phyloP scores from a whole-genome alignment of 2,888 invertebrate genomes.

The Matsumyia berberina region DNA sequence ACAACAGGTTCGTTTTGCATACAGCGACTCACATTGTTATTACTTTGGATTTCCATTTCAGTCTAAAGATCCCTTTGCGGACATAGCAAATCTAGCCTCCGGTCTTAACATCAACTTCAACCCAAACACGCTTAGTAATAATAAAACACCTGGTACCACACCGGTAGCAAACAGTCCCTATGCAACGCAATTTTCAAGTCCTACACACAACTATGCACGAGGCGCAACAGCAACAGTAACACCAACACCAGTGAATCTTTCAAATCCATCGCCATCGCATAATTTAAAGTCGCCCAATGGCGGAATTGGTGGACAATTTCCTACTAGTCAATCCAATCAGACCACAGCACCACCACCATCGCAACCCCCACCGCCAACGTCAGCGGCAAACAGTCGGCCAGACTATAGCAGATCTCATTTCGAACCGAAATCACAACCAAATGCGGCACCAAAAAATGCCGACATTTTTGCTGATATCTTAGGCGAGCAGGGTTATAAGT shows the following conservation, averaged over 20 bases:
- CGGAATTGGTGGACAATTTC: conserved; percentile 60
- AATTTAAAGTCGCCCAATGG: conserved; percentile 78
- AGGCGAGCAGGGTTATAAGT: conserved; percentile 95
- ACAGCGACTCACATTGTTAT: no score
- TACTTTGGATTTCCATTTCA: no score
- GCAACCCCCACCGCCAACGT: conserved; percentile 21
- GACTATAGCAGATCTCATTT: conserved; percentile 90
- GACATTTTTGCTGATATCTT: conserved; percentile 96
- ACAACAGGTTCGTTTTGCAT: conserved; percentile 83
- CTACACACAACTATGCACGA: conserved; percentile 81
- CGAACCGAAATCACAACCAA: conserved; percentile 84
- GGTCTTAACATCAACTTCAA: conserved; percentile 83
- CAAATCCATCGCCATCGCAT: conserved; percentile 81
- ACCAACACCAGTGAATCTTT: conserved; percentile 59
- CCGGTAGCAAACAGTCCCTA: conserved; percentile 82
- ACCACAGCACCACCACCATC: conserved; percentile 61
- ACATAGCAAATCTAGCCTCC: conserved; percentile 86
- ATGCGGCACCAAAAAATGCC: conserved; percentile 78
- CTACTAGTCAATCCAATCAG: conserved; percentile 73
- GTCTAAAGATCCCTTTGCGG: conserved; percentile 89
- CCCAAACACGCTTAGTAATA: conserved; percentile 80
- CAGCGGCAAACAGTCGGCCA: conserved; percentile 79
- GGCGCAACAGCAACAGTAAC: conserved; percentile 53
- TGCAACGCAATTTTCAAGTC: conserved; percentile 83
- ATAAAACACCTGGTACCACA: conserved; percentile 81